Evolutionary conservation across 2,113 vertebrate genomes (phyloP), one percentile per base, ranked within the genome.

Genomic region (Orientallactaga bullata): DNA sequence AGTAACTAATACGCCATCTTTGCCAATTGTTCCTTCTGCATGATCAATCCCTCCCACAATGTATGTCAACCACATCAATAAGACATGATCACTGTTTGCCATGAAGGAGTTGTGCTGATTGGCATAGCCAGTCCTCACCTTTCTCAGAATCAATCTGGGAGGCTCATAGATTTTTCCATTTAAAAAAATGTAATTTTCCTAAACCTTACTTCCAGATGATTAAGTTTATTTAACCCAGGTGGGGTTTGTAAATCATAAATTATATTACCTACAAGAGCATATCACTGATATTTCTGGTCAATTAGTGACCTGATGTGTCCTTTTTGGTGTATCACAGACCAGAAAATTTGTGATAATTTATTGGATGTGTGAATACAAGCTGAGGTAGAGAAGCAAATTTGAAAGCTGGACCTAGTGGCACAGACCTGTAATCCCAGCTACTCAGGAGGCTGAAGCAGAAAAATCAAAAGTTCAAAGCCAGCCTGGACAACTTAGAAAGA

Each of bases 241-340:
- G 71, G 5, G 77, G 42, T 55, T 76, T 66, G 32, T 66, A 73
- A 91, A 72, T 89, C n/a, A 95, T 47, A 87, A 89, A 72, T 91
- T 20, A 72, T 6, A 26, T 61, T 63, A 88, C 26, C 51, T 35
- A 11, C 37, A 51, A 32, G 60, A 85, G 35, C 61, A 78, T n/a
- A 69, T 26, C 66, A 39, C 39, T 78, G 24, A 55, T 89, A 16
- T 78, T 82, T 90, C 76, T 58, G n/a, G 61, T n/a, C 35, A 15
- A 21, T 65, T 39, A 71, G 30, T 47, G 47, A 73, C 17, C 82
- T 74, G n/a, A 71, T 21, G 20, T 51, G 28, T 91, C 15, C 39
- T 71, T 93, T 72, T 18, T 61, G 58, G 79, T 91, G 9, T 87
- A 35, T 9, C 7, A 10, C 2, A 20, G 83, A 17, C 51, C 88